A percentile compares a stretch with the other conserved stretches of the same genome.
Conservation (phyloP, 2,888 invertebrate species). For the Panopea generosa region DNA sequence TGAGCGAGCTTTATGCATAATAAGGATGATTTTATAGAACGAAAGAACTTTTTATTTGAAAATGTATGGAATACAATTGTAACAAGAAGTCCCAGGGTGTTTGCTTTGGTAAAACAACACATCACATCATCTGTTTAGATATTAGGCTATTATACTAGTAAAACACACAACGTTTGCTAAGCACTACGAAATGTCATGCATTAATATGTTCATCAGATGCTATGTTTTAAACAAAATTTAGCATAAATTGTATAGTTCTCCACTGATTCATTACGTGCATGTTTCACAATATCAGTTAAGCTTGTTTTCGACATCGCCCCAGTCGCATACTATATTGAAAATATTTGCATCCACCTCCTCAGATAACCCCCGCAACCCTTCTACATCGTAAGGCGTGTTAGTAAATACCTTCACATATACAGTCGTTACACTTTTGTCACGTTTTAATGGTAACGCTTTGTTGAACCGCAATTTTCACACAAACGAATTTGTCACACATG, state of each 20-base stretch:
- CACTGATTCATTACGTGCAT: neutral
- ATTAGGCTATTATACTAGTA: constrained; percentile 2
- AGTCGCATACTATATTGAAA: constrained; percentile 31
- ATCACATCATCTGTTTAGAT: too few relatives aligned
- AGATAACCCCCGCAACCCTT: constrained; percentile 16
- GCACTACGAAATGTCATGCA: constrained; percentile 10
- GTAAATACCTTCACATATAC: constrained; percentile 15
- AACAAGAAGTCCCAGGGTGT: too few relatives aligned
- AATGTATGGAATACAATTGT: too few relatives aligned
- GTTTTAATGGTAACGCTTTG: constrained; percentile 15
- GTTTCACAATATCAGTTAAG: constrained; percentile 28
- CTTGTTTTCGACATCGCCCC: constrained; percentile 22
- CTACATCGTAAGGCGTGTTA: constrained; percentile 30
- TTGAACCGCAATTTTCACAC: too few relatives aligned
- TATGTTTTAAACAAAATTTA: constrained; percentile 12
- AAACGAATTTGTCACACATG: too few relatives aligned
- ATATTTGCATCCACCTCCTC: constrained; percentile 21
- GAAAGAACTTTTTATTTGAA: too few relatives aligned
- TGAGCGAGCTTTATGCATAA: too few relatives aligned
- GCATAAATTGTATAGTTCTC: constrained; percentile 17
- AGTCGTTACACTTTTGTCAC: constrained; percentile 15
- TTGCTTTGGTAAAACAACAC: too few relatives aligned
- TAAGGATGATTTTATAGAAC: too few relatives aligned
- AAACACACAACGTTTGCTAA: constrained; percentile 9
- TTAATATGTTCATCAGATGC: constrained; percentile 25